Base-by-base conservation (phyloP, 2,113 vertebrate species). In the Petrocephalus microphthalmus region DNA sequence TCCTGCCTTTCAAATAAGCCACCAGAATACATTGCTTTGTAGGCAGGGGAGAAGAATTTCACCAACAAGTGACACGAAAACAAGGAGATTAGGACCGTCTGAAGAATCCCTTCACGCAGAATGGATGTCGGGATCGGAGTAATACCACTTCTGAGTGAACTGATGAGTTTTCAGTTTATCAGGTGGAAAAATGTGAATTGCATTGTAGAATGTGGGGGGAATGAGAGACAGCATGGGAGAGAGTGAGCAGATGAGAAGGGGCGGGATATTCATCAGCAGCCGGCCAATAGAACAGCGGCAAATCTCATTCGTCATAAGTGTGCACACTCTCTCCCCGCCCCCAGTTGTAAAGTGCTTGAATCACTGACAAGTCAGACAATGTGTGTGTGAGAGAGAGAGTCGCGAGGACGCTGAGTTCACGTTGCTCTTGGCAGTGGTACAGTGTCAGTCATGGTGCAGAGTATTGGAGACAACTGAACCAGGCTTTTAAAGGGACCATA, bases 351-450 rank as follows among this genome's bases (percentile, higher is more conserved):
- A 94, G 91, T 47, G 89, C 87, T 83, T 67, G 89, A 37, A 52
- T 88, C 85, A 86, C 89, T 93, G 91, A 91, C 94, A 92, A 91
- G 87, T 92, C 91, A 93, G 88, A 91, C 91, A 91, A 89, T 92
- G 90, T 93, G 91, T 89, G 86, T 22, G 88, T 15, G 89, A 82
- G 89, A 84, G 86, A 47, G 53, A 7, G 51, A 11, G 25, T n/a
- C 25, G 64, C 13, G 81, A 87, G 67, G 51, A 82, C 51, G 19
- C 52, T 45, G n/a, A 82, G 67, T 22, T 87, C 86, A 84, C 84
- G 22, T 49, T 81, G 17, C 67, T 57, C 2, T 25, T 45, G 2
- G n/a, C 56, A 64, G 45, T 49, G 47, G 52, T 81, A 47, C 1
- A 1, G 64, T 82, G 64, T 85, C 42, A 74, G 89, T 53, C 87